phyloP scores from a whole-genome alignment of 2,113 vertebrate genomes.

The Labeo catla region DNA sequence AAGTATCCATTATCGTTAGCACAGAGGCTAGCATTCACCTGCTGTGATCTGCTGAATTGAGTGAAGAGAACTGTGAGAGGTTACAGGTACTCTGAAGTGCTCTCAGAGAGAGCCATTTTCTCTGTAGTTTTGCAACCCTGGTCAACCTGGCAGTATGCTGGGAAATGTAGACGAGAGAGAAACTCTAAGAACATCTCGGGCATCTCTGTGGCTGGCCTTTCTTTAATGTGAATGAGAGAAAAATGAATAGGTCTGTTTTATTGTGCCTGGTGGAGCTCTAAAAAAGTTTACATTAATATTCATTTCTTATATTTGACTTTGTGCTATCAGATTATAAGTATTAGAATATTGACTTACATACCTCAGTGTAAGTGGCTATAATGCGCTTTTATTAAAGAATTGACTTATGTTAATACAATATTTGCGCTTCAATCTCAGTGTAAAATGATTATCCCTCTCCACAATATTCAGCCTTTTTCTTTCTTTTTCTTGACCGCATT shows the following conservation, averaged over 20 bases:
- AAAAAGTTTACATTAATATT: background rate
- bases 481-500: background rate
- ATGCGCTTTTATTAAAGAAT: slow-evolving; percentile 28
- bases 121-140: slow-evolving; percentile 10
- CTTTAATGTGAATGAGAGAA: background rate
- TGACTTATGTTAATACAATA: slow-evolving; percentile 31
- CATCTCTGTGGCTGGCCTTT: slow-evolving; percentile 14
- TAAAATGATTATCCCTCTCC: slow-evolving; percentile 29
- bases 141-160: slow-evolving; percentile 12
- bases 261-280: background rate
- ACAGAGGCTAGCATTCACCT: slow-evolving; percentile 34
- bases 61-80: slow-evolving; percentile 31
- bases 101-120: slow-evolving; percentile 35
- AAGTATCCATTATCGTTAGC: slow-evolving; percentile 47
- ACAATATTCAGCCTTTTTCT: slow-evolving; percentile 2
- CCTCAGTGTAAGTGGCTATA: background rate
- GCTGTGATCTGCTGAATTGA: slow-evolving; percentile 13
- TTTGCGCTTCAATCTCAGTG: background rate
- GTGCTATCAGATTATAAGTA: slow-evolving; percentile 7
- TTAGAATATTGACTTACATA: background rate
- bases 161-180: background rate
- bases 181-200: background rate
- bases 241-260: background rate
- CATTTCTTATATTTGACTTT: slow-evolving; percentile 1
- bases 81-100: slow-evolving; percentile 8